A percentile compares a stretch with the other conserved stretches of the same genome.
These are phyloP conservation scores for Neomorphus geoffroyi DNA, from an alignment of 2,797 vertebrate species.

Conservation along the genomic window DNA sequence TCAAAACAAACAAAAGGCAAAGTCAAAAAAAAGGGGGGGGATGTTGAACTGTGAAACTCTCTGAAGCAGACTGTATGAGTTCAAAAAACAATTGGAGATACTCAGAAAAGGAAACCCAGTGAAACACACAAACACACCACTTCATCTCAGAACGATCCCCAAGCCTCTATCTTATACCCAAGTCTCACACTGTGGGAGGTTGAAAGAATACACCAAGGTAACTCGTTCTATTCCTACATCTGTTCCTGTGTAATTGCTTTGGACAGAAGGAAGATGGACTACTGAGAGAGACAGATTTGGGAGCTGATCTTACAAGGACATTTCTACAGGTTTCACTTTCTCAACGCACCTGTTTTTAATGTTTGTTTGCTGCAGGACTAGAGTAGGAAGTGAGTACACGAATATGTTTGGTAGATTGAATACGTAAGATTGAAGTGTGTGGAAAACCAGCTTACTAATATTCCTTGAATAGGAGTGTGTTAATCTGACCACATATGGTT, in stretches of 20 bases:
- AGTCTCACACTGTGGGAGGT: not conserved
- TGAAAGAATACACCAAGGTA: not conserved
- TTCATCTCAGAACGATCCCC: not conserved
- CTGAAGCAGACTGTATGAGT: not conserved
- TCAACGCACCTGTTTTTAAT: not conserved
- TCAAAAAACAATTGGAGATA: not conserved
- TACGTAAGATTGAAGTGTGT: not conserved
- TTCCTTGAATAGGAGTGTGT: not conserved
- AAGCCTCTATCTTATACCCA: not conserved
- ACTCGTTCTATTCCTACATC: rapidly evolving
- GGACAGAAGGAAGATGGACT: not conserved
- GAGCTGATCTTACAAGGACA: not conserved
- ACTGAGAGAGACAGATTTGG: not conserved
- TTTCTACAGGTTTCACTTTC: not conserved
- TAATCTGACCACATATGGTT: not conserved
- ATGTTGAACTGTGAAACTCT: not conserved
- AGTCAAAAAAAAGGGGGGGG: not conserved
- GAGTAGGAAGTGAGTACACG: not conserved
- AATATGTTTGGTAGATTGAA: not conserved
- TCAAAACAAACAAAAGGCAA: not conserved
- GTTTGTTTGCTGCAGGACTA: not conserved
- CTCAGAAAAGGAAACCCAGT: not conserved
- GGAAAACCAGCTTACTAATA: not conserved
- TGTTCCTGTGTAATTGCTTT: not conserved
- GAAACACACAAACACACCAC: not conserved